Evolutionary conservation across 2,888 invertebrate genomes (phyloP).

Genomic region (Lumbricus terrestris): DNA sequence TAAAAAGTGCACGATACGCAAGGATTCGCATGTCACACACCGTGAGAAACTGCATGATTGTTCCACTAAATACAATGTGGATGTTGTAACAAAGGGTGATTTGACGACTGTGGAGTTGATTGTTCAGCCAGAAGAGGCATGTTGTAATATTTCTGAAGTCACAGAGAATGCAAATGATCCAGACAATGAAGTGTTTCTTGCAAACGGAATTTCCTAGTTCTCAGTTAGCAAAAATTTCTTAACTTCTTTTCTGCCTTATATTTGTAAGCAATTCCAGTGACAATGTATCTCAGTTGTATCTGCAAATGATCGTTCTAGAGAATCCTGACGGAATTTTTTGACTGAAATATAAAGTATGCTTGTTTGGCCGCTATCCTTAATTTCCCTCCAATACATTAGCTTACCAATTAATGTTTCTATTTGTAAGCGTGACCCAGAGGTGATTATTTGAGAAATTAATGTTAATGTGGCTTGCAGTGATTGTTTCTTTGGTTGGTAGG

Average conservation of each 20-base stretch:
- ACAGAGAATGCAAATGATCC: neutral
- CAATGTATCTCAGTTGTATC: neutral
- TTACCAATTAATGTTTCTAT: neutral
- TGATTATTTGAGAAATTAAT: too few relatives aligned
- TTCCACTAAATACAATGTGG: neutral
- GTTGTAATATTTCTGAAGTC: neutral
- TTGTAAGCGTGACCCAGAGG: neutral
- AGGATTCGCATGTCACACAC: neutral
- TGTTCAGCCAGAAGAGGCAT: neutral
- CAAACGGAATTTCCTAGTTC: neutral
- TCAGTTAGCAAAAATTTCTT: too few relatives aligned
- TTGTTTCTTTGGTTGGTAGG: neutral
- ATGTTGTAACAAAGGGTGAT: neutral
- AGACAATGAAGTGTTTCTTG: neutral
- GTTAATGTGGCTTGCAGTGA: neutral
- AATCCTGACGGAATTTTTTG: too few relatives aligned
- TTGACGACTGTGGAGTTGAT: neutral
- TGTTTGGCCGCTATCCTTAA: neutral
- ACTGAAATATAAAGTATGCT: too few relatives aligned
- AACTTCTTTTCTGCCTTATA: neutral
- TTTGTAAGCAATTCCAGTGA: neutral
- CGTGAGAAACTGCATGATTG: conserved; percentile 6
- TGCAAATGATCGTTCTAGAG: neutral
- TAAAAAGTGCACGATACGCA: neutral
- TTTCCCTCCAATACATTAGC: neutral